phyloP scores from a whole-genome alignment of 1,140 invertebrate genomes.

The Ridgeia piscesae region DNA sequence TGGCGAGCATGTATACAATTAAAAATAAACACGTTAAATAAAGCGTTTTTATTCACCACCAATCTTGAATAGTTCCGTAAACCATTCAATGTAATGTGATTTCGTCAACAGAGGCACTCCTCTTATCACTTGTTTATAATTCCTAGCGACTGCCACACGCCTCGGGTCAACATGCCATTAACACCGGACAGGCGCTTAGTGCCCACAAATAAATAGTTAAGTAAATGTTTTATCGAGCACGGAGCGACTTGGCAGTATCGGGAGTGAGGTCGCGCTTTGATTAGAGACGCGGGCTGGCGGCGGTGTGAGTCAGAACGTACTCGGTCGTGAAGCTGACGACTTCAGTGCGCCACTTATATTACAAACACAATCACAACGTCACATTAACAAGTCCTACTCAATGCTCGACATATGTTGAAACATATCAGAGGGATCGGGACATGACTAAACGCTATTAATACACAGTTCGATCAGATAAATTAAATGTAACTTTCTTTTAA shows the following conservation, averaged over 20 bases:
- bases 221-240: background rate
- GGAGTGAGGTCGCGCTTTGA: background rate
- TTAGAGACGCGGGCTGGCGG: background rate
- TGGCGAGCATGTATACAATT: background rate
- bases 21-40: background rate
- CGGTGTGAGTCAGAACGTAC: background rate
- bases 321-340: background rate
- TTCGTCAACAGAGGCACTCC: background rate
- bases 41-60: background rate
- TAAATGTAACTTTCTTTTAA: background rate
- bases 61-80: background rate
- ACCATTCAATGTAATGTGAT: background rate
- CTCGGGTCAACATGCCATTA: background rate
- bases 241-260: background rate
- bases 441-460: background rate
- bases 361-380: background rate
- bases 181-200: background rate
- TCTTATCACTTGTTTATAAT: background rate
- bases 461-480: background rate
- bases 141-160: background rate
- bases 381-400: background rate
- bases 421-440: background rate
- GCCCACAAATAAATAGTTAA: background rate
- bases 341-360: background rate
- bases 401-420: background rate